Conservation (phyloP, 2,797 vertebrate genomes). For the Galago senegalensis region DNA sequence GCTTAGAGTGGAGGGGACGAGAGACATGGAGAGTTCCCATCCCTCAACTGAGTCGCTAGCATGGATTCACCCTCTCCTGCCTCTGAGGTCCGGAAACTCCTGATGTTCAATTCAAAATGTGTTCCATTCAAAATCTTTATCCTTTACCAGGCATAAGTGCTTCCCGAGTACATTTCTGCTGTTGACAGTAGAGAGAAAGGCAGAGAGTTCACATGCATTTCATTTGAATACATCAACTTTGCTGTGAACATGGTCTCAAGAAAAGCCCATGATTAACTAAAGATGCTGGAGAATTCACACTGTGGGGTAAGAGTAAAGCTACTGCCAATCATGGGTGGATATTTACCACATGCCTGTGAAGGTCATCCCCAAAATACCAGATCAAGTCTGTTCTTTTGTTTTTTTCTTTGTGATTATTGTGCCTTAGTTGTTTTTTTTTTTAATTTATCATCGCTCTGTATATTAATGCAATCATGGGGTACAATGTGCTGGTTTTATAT, state of each 20-base stretch:
- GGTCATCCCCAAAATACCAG: not conserved
- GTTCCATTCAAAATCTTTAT: not conserved
- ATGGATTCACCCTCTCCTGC: not conserved
- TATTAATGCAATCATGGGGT: too few relatives aligned
- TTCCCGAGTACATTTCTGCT: not conserved
- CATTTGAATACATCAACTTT: not conserved
- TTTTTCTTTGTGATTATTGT: too few relatives aligned
- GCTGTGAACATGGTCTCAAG: not conserved
- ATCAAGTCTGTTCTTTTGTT: not conserved
- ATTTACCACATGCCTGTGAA: not conserved
- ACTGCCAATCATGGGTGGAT: not conserved
- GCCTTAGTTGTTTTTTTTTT: too few relatives aligned
- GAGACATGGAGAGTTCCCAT: not conserved
- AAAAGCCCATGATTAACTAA: not conserved
- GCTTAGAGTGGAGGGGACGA: not conserved
- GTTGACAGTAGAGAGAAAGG: not conserved
- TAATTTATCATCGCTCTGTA: too few relatives aligned
- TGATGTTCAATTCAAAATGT: not conserved
- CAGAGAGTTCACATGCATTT: not conserved
- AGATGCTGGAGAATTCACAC: not conserved
- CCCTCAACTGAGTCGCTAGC: not conserved
- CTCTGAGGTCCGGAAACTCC: not conserved
- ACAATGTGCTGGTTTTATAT: too few relatives aligned
- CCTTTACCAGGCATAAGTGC: not conserved
- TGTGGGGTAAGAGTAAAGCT: not conserved